Percentiles rank a stretch among this genome's conserved stretches.
These are phyloP conservation scores for Vultur gryphus DNA, from an alignment of 2,797 vertebrate species.

Conservation along the genomic window DNA sequence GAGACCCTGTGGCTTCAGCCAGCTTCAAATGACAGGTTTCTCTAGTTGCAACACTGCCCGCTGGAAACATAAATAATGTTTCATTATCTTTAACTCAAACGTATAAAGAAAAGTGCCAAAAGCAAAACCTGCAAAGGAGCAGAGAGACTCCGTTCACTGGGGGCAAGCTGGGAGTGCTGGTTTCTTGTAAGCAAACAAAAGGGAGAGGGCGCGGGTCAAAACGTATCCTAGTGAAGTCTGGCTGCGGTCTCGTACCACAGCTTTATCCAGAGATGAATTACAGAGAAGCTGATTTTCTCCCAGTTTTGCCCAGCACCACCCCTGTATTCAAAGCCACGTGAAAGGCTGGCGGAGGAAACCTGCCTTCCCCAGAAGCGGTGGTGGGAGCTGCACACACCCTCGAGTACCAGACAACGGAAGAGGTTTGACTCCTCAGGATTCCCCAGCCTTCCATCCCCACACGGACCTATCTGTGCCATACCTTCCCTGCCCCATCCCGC, in stretches of 20 bases:
- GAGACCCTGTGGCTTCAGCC: not conserved
- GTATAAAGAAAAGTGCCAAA: not conserved
- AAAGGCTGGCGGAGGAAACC: not conserved
- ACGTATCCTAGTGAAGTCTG: not conserved
- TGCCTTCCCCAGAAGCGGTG: not conserved
- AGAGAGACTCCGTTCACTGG: not conserved
- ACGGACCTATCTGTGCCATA: not conserved
- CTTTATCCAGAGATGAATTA: not conserved
- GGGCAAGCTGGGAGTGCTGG: not conserved
- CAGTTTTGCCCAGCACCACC: not conserved
- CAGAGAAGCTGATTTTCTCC: not conserved
- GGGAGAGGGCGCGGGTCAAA: not conserved
- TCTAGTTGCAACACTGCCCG: not conserved
- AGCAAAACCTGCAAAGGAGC: conserved; percentile 5
- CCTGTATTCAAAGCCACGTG: not conserved
- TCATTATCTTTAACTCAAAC: not conserved
- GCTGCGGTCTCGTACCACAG: not conserved
- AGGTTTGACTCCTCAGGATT: not conserved
- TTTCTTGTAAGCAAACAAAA: not conserved
- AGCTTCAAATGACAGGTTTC: not conserved
- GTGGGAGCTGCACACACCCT: not conserved
- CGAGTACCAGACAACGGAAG: rapidly evolving
- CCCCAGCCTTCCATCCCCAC: not conserved
- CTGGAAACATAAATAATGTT: not conserved
- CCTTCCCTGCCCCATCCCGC: not conserved